Conservation (phyloP, 53 echinoderm and acorn worm genomes). For the Luidia sarsii region DNA sequence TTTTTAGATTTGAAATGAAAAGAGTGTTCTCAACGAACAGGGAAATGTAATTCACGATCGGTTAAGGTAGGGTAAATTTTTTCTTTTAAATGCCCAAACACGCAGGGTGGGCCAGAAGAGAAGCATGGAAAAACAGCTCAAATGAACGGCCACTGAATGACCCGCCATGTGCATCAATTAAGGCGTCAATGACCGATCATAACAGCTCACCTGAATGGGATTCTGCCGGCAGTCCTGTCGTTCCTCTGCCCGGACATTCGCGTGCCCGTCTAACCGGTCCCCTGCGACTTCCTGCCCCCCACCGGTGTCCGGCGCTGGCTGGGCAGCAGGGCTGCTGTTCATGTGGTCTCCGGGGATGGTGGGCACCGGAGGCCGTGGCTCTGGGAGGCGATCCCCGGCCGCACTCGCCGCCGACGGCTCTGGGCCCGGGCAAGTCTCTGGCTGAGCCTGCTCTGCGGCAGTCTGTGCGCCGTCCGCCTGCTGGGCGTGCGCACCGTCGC, state of each 20-base stretch:
- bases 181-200: too few relatives aligned
- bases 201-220: conserved; percentile 52
- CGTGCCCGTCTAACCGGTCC: background rate
- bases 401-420: background rate
- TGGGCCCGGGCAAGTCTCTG: background rate
- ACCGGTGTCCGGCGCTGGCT: background rate
- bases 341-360: too few relatives aligned
- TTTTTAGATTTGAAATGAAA: too few relatives aligned
- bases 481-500: too few relatives aligned
- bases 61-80: too few relatives aligned
- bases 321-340: conserved; percentile 1
- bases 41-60: too few relatives aligned
- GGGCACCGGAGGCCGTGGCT: background rate
- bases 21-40: too few relatives aligned
- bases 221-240: conserved; percentile 23
- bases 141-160: too few relatives aligned
- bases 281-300: background rate
- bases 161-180: too few relatives aligned
- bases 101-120: too few relatives aligned
- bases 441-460: background rate
- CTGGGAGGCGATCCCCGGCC: background rate
- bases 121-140: too few relatives aligned
- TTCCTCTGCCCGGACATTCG: conserved; percentile 22
- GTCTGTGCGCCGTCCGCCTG: background rate
- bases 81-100: too few relatives aligned